Evolutionary conservation across 2,113 vertebrate species (phyloP), one percentile per base, ranked within the genome.

Genomic region (Alethe diademata): DNA sequence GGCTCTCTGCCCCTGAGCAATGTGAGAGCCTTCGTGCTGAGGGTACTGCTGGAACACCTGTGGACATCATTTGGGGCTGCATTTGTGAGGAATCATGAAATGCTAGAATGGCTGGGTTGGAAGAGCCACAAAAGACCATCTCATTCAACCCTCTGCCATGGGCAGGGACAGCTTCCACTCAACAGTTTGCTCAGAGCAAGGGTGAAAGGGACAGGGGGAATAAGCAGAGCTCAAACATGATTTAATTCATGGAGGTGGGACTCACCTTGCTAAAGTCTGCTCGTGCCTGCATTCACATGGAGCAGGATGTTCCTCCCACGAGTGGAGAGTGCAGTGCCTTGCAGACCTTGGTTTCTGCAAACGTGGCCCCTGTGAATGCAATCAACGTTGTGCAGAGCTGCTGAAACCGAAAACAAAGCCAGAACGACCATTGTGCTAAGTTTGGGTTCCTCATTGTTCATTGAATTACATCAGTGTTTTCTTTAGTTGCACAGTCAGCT

Each of bases 401-500:
- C 94, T 88, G 89, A 86, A 95, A 93, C 5, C 0, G 6, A 95
- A 93, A 95, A 96, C 95, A 96, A 96, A 96, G 94, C 83, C 92
- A 71, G 86, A 94, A 84, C 50, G n/a, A 28, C 54, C 95, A 93
- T 91, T 95, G 95, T 95, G 95, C 95, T 97, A 95, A 95, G 92
- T 97, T 93, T 96, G 94, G 92, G 76, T 40, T 92, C 92, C 92
- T 92, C 92, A 93, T 97, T 96, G 95, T 95, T 89, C 86, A 6
- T 23, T 81, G 94, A 84, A 92, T 93, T 93, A 91, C 88, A 92
- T 91, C 94, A 95, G 83, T 95, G 95, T 94, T 96, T 95, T 95
- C 92, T 93, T 93, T 96, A 97, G 94, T 88, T 96, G 95, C 94
- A 93, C 83, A 95, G 95, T 95, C 95, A 96, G 94, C 91, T 96